phyloP scores from a whole-genome alignment of 1,140 invertebrate species.

The Bombus superbus region DNA sequence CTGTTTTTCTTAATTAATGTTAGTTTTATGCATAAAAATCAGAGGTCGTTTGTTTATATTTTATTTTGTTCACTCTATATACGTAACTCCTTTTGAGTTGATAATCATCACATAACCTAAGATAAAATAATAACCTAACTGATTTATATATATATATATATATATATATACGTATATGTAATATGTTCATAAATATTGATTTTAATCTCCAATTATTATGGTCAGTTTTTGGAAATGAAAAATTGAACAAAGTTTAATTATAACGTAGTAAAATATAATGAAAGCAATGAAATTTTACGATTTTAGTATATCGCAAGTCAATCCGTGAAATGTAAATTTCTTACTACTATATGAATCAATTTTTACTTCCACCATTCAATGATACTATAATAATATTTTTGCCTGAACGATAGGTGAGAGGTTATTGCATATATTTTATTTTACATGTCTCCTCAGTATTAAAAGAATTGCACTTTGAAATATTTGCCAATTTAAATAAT shows the following conservation, averaged over 20 bases:
- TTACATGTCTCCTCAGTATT: not conserved
- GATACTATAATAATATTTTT: not conserved
- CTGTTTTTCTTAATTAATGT: not conserved
- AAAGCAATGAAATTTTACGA: too few relatives aligned
- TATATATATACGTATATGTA: too few relatives aligned
- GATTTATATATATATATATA: too few relatives aligned
- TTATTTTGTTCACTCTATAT: too few relatives aligned
- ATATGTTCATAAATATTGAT: not conserved
- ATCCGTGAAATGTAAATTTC: not conserved
- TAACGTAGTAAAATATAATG: not conserved
- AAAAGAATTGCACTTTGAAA: constrained; percentile 17
- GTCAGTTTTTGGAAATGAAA: not conserved
- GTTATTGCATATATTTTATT: constrained; percentile 9
- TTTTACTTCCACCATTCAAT: not conserved
- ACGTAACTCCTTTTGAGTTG: not conserved
- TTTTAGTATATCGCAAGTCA: too few relatives aligned
- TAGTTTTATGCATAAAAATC: not conserved
- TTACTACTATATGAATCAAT: not conserved
- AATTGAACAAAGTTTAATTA: not conserved
- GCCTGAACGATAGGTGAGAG: not conserved
- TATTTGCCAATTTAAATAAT: constrained; percentile 26
- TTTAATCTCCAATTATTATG: not conserved
- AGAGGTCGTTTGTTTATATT: not conserved
- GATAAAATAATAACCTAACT: not conserved
- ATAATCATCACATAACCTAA: not conserved